Evolutionary conservation across 2,797 vertebrate species (phyloP).

Genomic region (Etheostoma nigrum): DNA sequence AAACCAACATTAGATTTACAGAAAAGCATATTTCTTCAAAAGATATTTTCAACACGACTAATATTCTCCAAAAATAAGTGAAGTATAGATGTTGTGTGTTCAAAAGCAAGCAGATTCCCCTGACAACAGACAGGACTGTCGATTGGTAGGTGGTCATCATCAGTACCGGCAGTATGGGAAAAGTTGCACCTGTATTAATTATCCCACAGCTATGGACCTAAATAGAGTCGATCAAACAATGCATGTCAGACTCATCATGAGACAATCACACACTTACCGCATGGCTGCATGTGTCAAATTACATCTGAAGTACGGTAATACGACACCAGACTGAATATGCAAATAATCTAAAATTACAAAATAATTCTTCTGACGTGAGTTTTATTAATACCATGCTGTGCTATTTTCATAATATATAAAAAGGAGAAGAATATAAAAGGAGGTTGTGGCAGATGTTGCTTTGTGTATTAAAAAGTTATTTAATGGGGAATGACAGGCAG

Average conservation of each 20-base stretch:
- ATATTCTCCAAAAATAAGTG: not conserved
- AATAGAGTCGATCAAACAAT: constrained; percentile 10
- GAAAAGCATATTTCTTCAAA: not conserved
- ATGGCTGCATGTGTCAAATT: constrained; percentile 22
- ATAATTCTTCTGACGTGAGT: not conserved
- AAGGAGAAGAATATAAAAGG: not conserved
- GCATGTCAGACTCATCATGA: not conserved
- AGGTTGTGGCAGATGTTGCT: constrained; percentile 13
- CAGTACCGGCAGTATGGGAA: not conserved
- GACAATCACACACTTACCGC: constrained; percentile 1
- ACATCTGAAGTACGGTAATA: not conserved
- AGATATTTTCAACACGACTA: not conserved
- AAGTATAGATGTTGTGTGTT: not conserved
- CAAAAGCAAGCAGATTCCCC: not conserved
- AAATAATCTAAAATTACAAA: constrained; percentile 24
- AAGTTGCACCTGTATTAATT: constrained; percentile 7
- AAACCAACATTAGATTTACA: not conserved
- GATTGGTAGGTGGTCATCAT: not conserved
- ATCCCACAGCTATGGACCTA: not conserved
- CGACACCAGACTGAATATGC: constrained; percentile 10
- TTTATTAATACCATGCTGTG: constrained; percentile 12
- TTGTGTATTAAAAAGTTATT: constrained; percentile 1
- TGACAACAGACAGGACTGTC: constrained; percentile 22
- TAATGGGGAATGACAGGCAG: too few species aligned
- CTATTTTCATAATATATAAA: not conserved